Conservation (phyloP, 2,797 vertebrate genomes). For the Epinephelus awoara region DNA sequence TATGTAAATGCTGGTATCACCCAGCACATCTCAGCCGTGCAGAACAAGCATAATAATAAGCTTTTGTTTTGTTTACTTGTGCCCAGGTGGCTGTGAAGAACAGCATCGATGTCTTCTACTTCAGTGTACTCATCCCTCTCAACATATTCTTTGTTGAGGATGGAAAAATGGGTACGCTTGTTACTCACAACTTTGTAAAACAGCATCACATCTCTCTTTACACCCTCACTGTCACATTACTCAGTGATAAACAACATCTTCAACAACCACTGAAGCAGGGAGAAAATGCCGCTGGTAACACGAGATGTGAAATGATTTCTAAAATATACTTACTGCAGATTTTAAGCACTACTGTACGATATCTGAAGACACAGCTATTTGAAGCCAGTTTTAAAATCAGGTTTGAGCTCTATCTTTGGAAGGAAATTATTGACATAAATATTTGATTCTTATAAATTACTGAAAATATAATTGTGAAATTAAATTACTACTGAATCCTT, state of each 20-base stretch:
- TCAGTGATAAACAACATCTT: not conserved
- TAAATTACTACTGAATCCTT: no score
- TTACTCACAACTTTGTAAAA: not conserved
- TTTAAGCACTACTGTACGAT: no score
- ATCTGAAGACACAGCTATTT: no score
- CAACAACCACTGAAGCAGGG: not conserved
- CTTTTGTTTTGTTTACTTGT: not conserved
- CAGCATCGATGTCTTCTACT: slow-evolving; percentile 99
- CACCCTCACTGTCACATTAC: not conserved
- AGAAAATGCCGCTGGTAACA: not conserved
- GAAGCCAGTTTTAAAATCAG: no score
- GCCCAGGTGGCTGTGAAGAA: slow-evolving; percentile 98
- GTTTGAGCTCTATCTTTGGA: not conserved
- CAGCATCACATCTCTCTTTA: not conserved
- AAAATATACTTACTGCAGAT: not conserved
- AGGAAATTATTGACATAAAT: not conserved
- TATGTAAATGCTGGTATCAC: no score
- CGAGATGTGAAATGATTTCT: not conserved
- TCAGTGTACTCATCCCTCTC: slow-evolving; percentile 98
- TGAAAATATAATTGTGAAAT: not conserved
- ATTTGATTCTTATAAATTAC: not conserved
- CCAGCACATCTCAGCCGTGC: no score
- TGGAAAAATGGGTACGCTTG: slow-evolving; percentile 96
- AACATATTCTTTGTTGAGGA: slow-evolving; percentile 98
- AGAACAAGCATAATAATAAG: no score